These are phyloP conservation scores for Rhyacophila brunnea DNA, from an alignment of 1,140 invertebrate genomes.

Conservation along the genomic window DNA sequence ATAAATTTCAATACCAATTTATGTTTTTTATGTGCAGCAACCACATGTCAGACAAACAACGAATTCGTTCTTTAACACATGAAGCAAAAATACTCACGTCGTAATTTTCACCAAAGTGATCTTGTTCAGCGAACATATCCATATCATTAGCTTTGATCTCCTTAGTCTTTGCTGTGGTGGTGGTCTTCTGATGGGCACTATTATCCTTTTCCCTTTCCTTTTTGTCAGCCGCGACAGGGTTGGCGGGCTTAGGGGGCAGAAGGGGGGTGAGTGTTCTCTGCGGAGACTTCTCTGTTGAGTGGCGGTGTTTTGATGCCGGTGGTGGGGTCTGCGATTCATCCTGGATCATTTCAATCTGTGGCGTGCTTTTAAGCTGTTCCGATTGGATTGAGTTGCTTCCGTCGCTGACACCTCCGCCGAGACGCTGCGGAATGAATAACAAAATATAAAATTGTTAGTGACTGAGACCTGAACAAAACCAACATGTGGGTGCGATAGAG, in stretches of 20 bases:
- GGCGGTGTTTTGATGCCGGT: not conserved
- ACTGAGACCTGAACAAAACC: no score
- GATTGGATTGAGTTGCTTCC: no score
- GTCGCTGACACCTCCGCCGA: no score
- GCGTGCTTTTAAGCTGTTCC: not conserved
- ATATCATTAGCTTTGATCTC: constrained; percentile 56
- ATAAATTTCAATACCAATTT: no score
- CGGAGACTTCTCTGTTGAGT: not conserved
- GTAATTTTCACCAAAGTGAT: constrained; percentile 80
- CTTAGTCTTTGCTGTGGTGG: constrained; percentile 20
- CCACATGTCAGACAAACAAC: no score
- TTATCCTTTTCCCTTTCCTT: constrained; percentile 5
- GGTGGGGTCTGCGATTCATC: constrained; percentile 21
- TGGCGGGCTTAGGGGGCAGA: not conserved
- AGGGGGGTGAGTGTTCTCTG: constrained; percentile 13
- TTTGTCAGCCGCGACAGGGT: not conserved
- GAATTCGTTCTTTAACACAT: no score
- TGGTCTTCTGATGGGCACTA: not conserved
- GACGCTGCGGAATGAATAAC: no score
- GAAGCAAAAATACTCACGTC: constrained; percentile 73
- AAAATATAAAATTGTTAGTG: no score
- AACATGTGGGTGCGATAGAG: no score
- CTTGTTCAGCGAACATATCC: constrained; percentile 89
- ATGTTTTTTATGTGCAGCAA: no score
- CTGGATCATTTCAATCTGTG: not conserved